Percentiles rank a stretch among this genome's conserved stretches.
Evolutionary conservation across 2,888 invertebrate species (phyloP).

Genomic region (Meiosimyza platycephala): DNA sequence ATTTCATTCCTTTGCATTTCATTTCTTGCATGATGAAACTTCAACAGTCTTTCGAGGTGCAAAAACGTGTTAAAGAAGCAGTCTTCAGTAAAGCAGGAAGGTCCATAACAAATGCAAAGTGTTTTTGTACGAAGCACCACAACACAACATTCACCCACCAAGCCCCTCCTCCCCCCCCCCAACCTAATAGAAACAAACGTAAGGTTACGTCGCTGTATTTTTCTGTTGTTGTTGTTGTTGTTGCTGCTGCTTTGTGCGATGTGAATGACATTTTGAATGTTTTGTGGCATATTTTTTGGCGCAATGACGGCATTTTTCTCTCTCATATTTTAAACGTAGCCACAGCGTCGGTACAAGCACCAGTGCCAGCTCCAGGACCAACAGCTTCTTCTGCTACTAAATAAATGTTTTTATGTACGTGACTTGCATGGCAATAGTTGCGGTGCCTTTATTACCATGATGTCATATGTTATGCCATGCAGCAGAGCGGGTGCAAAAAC

Average conservation of each 20-base stretch:
- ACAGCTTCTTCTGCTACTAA: constrained; percentile 20
- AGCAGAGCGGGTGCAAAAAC: not conserved
- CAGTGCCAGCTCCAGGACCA: not conserved
- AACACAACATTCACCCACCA: too few species aligned
- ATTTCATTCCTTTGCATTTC: too few species aligned
- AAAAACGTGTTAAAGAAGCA: too few species aligned
- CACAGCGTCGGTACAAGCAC: too few species aligned
- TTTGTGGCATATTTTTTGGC: constrained; percentile 34
- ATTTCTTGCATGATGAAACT: too few species aligned
- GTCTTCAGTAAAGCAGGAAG: too few species aligned
- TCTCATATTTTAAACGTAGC: constrained; percentile 1
- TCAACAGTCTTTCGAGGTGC: too few species aligned
- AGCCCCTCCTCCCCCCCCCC: too few species aligned
- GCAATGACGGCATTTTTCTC: constrained; percentile 8
- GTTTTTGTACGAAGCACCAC: too few species aligned
- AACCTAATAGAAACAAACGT: too few species aligned
- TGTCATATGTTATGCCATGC: constrained; percentile 5
- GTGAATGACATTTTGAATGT: constrained; percentile 35
- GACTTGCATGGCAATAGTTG: constrained; percentile 23
- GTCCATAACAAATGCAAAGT: too few species aligned
- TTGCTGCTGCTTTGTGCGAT: not conserved
- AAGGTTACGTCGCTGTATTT: not conserved
- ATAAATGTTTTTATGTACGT: constrained; percentile 29
- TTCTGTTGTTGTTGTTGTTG: too few species aligned
- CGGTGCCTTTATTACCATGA: not conserved